Evolutionary conservation across 2,888 invertebrate genomes (phyloP), one percentile per base, ranked within the genome.

Genomic region (Parascotia fuliginaria): DNA sequence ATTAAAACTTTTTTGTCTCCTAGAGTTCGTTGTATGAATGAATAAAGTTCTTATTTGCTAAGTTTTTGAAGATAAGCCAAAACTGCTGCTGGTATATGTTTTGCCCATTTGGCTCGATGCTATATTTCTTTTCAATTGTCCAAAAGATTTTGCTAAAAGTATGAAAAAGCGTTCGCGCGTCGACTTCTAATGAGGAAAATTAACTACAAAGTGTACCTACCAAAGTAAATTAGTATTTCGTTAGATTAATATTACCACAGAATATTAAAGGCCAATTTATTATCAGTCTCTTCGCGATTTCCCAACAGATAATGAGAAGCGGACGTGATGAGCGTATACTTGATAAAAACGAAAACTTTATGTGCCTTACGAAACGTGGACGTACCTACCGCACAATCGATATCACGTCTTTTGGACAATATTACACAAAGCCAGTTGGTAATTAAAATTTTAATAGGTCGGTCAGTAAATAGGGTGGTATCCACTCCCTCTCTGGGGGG

Each of bases 401-500:
- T 81, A 81, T 70, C 77, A 78, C 77, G 80, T 81, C 67, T 81
- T 81, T 87, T 79, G 70, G 76, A 77, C 83, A 85, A 84, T 84
- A 85, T 84, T 77, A 86, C 80, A 69, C 81, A 82, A 79, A 82
- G 83, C 79, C 77, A 73, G 77, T 73, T 70, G 79, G 81, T 87
- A 87, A 89, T 89, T 88, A 88, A 83, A 79, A 85, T 86, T 89
- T 88, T 88, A 89, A 88, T 87, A 81, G 86, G 85, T 83, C 82
- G 86, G 87, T 85, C 88, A 88, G 77, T 68, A 73, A 68, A 67
- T 70, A 71, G 73, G 72, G 61, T 29, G 65, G 65, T 51, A 34
- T 38, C 19, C 27, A 37, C 56, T 29, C 43, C 51, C 45, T 50
- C 61, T 36, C 54, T 50, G 19, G 54, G 60, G 29, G 47, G 34